phyloP scores from a whole-genome alignment of 1,140 invertebrate genomes.

The Onthophagus taurus region DNA sequence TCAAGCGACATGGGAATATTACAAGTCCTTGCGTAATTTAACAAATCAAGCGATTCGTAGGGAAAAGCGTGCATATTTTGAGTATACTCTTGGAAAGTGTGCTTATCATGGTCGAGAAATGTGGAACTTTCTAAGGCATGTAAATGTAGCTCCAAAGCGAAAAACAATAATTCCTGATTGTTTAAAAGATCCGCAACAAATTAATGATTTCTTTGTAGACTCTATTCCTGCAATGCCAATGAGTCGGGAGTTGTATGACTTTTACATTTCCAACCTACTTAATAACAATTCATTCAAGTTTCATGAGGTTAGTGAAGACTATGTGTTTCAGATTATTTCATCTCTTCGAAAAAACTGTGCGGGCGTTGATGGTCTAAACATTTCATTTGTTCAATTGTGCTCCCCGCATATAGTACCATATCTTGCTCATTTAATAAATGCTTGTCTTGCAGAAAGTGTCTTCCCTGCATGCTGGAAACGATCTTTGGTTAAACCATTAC shows the following conservation, averaged over 20 bases:
- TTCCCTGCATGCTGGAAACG: slow-evolving; percentile 1
- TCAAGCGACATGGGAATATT: slow-evolving; percentile 6
- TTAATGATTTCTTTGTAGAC: background rate
- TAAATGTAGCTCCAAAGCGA: background rate
- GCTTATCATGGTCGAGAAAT: background rate
- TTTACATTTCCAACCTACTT: background rate
- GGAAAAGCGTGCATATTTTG: slow-evolving; percentile 5
- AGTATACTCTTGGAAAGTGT: background rate
- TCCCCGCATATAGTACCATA: slow-evolving; percentile 4
- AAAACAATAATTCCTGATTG: background rate
- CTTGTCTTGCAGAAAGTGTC: background rate
- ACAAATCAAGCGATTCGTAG: slow-evolving; percentile 1
- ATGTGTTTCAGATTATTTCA: background rate
- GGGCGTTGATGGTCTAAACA: slow-evolving; percentile 2
- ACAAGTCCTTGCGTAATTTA: slow-evolving; percentile 6
- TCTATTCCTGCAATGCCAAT: background rate
- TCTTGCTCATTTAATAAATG: background rate
- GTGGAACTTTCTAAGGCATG: background rate
- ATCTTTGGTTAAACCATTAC: background rate
- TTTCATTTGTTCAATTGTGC: slow-evolving; percentile 1
- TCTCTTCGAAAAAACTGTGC: slow-evolving; percentile 1
- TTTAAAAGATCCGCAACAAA: background rate
- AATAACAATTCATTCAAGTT: slow-evolving; percentile 5
- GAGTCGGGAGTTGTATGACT: background rate
- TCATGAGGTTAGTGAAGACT: background rate